A percentile compares a stretch with the other conserved stretches of the same genome.
Evolutionary conservation across 2,113 vertebrate species (phyloP).

Genomic region (Limnothrissa miodon): DNA sequence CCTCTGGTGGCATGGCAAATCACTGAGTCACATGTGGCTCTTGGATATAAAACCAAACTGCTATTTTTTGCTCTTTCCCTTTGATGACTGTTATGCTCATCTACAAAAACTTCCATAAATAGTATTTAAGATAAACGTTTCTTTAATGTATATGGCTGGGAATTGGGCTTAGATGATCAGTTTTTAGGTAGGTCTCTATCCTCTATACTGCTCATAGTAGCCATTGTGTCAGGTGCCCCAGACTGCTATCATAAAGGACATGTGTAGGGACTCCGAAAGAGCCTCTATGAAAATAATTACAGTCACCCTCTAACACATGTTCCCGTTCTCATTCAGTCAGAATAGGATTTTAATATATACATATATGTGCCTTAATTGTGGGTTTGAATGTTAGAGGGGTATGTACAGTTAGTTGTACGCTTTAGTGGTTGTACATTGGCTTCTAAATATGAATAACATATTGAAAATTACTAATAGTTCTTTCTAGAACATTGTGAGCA

Average conservation of each 20-base stretch:
- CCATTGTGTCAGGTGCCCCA: background rate
- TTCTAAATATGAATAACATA: background rate
- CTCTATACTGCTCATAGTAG: background rate
- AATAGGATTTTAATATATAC: background rate
- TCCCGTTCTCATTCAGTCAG: background rate
- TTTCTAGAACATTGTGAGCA: background rate
- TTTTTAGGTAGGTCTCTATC: background rate
- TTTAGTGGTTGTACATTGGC: too few relatives aligned
- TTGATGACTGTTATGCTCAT: background rate
- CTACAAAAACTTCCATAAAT: background rate
- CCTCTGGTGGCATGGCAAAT: conserved; percentile 46
- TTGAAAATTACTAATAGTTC: background rate
- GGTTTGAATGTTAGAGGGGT: background rate
- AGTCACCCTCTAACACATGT: background rate
- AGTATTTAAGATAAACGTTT: background rate
- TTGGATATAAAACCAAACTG: background rate
- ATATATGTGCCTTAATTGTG: conserved; percentile 31
- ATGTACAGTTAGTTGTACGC: background rate
- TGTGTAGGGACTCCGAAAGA: conserved; percentile 27
- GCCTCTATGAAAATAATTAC: background rate
- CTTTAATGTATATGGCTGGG: background rate
- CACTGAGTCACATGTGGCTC: conserved; percentile 28
- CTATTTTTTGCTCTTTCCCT: background rate
- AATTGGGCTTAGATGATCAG: background rate
- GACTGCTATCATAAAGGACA: conserved; percentile 15